Base-by-base conservation (phyloP, 2,113 vertebrate species). In the Macaca fascicularis region DNA sequence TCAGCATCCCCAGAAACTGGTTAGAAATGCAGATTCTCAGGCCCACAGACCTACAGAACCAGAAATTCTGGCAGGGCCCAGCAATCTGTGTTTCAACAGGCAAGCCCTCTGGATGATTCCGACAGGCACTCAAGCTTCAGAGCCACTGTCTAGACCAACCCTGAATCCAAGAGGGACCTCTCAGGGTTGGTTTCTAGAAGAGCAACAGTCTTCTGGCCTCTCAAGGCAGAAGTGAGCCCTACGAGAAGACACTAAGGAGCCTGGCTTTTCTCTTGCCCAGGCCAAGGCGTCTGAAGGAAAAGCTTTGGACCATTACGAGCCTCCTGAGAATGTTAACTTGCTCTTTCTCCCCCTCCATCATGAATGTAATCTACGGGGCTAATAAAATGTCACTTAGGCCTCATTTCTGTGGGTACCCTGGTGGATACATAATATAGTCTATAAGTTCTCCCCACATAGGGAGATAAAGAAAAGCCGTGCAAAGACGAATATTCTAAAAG, bases 341-440 rank as follows among this genome's bases (percentile, higher is more conserved):
- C 9, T 43, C 52, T 67, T 48, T 88, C 20, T 96, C n/a, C 25
- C 25, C 67, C 57, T 89, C 69, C 30, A 83, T 96, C 50, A 13
- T 69, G 81, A 88, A 35, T 19, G 72, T 94, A 96, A 93, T 94
- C 82, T 96, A 79, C 4, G 69, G 40, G 81, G 91, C 89, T 93
- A 95, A 97, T 97, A 95, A 97, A 96, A 93, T 86, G 96, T 81
- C 81, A 74, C 2, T 14, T n/a, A 92, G 79, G 75, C 90, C 59
- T 97, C 89, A 55, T 96, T 92, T 96, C 89, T 95, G 85, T 32
- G 43, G 67, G 59, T 89, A 32, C 85, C 85, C 67, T 85, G 82
- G 85, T 74, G 43, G n/a, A 86, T 78, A 75, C 61, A 96, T 83
- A 74, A 97, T 79, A 64, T n/a, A 67, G 35, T 52, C 86, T 89